Base-by-base conservation (phyloP, 1,140 invertebrate genomes). In the Liolophura sinensis region DNA sequence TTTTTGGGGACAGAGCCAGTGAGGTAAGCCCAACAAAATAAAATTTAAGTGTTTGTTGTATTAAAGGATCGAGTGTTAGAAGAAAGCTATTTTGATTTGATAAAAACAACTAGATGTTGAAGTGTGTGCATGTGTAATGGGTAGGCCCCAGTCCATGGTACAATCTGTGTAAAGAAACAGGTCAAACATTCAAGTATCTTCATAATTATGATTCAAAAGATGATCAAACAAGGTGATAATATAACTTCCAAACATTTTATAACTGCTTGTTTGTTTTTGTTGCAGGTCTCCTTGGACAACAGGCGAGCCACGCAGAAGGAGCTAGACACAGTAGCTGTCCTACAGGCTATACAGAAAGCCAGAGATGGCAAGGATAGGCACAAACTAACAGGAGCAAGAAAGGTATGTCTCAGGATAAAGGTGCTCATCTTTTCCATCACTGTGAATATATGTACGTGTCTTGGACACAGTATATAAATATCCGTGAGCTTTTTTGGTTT, bases 251-350 rank as follows among this genome's bases (percentile, higher is more conserved):
- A n/a, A n/a, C n/a, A n/a, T n/a, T n/a, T n/a, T n/a, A n/a, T n/a
- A n/a, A n/a, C n/a, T n/a, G n/a, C n/a, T n/a, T 51, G n/a, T 62
- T 18, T 58, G 56, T 62, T 51, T n/a, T 48, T 27, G 54, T 67
- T 73, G 16, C 60, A 85, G 83, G 67, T 83, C 0, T 92, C 88
- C 79, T 82, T 97, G 56, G 96, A 97, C 78, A 93, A 93, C 79
- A 91, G 94, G 75, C 92, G 90, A 72, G 89, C 93, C 0, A 91
- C 91, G 31, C 91, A 94, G 78, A 91, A 92, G 73, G 95, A 98
- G 84, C 81, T 96, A 55, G 95, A 97, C 78, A 96, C 92, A 16
- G 93, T 95, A 0, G 90, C 93, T 49, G 90, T 97, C 16, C 84
- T 96, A 55, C 91, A 94, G 80, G 95, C 95, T 49, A 86, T 97